These are phyloP conservation scores for Zhengitettix transpicula DNA, from an alignment of 2,888 invertebrate species.

Conservation along the genomic window DNA sequence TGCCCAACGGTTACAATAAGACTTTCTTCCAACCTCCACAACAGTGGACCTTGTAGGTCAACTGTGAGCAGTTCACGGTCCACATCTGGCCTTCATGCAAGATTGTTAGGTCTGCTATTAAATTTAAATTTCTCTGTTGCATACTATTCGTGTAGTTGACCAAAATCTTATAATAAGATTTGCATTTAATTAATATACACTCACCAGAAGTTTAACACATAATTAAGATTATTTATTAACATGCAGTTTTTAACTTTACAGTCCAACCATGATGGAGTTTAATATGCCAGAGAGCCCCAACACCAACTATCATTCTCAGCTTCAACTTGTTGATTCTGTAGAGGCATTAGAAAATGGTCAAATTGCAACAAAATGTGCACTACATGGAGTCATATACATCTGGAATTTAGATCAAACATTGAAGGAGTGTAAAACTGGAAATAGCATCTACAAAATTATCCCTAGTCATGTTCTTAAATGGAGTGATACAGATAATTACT, in stretches of 20 bases:
- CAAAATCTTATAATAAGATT: too few species aligned
- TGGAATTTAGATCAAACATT: constrained; percentile 13
- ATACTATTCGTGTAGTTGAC: too few species aligned
- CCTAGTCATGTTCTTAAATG: constrained; percentile 16
- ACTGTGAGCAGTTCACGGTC: too few species aligned
- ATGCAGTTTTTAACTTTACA: constrained; percentile 1
- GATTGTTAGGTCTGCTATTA: too few species aligned
- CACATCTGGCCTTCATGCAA: too few species aligned
- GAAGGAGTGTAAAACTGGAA: background rate
- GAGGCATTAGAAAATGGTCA: constrained; percentile 15
- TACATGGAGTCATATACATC: constrained; percentile 18
- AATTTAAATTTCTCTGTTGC: too few species aligned
- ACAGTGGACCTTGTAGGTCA: too few species aligned
- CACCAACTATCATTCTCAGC: background rate
- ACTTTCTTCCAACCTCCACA: too few species aligned
- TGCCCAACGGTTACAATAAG: too few species aligned
- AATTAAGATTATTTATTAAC: too few species aligned
- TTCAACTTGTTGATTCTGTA: constrained; percentile 17
- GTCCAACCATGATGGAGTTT: background rate
- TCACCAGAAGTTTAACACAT: too few species aligned
- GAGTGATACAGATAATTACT: constrained; percentile 21
- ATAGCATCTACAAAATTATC: constrained; percentile 2
- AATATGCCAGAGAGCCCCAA: background rate
- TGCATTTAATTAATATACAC: too few species aligned
- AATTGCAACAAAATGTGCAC: constrained; percentile 18